phyloP scores from a whole-genome alignment of 2,888 invertebrate genomes.

The Latrodectus hesperus region DNA sequence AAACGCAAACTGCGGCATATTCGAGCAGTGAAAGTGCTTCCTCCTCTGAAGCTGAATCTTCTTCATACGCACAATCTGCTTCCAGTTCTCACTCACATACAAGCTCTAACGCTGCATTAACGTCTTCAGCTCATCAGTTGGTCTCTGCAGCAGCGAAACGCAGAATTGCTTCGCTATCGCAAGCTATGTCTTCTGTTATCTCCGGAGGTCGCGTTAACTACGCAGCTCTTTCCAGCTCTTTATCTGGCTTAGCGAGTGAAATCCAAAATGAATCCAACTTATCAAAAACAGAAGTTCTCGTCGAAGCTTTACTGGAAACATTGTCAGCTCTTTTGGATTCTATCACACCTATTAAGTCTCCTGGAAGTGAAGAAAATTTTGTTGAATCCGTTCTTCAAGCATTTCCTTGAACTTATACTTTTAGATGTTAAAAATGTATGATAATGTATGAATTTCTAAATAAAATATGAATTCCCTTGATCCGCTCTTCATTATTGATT shows the following conservation, averaged over 20 bases:
- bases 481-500: too few relatives aligned
- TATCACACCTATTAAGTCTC: not conserved
- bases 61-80: not conserved
- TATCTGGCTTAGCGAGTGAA: slow-evolving; percentile 20
- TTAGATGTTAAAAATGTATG: too few relatives aligned
- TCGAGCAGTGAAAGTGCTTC: not conserved
- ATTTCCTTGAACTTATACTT: not conserved
- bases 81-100: not conserved
- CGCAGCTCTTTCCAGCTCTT: slow-evolving; percentile 10
- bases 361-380: not conserved
- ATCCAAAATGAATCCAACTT: slow-evolving; percentile 4
- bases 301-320: slow-evolving; percentile 45
- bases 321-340: slow-evolving; percentile 32
- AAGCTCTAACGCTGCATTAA: not conserved
- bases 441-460: too few relatives aligned
- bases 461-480: too few relatives aligned
- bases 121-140: slow-evolving; percentile 14
- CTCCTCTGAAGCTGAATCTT: not conserved
- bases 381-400: slow-evolving; percentile 8
- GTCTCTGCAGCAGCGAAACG: slow-evolving; percentile 36
- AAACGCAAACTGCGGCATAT: too few relatives aligned
- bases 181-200: not conserved
- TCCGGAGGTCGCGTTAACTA: slow-evolving; percentile 21
- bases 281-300: slow-evolving; percentile 29
- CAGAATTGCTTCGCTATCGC: slow-evolving; percentile 17